Base-by-base conservation (phyloP, 2,113 vertebrate genomes). In the Lagopus leucura region DNA sequence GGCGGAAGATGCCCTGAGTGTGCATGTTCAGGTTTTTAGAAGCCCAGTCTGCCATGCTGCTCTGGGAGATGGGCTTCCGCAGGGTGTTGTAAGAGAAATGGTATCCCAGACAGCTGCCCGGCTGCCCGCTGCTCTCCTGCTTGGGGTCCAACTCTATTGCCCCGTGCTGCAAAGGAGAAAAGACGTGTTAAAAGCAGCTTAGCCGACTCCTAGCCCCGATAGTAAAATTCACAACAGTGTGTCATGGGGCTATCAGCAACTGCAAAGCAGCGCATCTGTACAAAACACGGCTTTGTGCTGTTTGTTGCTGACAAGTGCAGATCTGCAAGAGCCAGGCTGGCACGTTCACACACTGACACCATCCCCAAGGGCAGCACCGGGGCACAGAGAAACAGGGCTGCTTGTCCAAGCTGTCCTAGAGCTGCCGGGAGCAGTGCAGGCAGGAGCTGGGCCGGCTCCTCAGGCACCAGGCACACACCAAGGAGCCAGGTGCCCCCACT, bases 11-110 rank as follows among this genome's bases (percentile, higher is more conserved):
- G 78, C 99, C 99, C 85, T 99, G 98, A 0, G 98, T 99, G 97
- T 99, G 99, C 98, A 98, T 97, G 97, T 99, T 99, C 36, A 99
- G 98, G 96, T 99, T 98, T 90, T 99, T 99, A 80, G 98, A 98
- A 82, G 99, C 99, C 99, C 99, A 99, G 95, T 99, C 99, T 81
- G 96, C 98, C 98, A 99, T 99, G 96, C 98, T 98, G 94, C 97
- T 96, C 64, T 98, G 98, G 5, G 98, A 97, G 8, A 98, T 98
- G 34, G 98, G 98, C 85, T 98, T 98, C 61, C 98, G 97, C 21
- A 99, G 96, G 6, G 98, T 98, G 75, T 78, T 97, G 45, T 98
- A 99, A 32, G 98, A 96, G 78, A 98, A 98, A 74, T 97, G 95
- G 86, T 97, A 98, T 0, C 96, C 97, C 8, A 90, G 47, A 3